Percentiles rank a stretch among this genome's conserved stretches.
These are phyloP conservation scores for Marasmarcha lunaedactyla DNA, from an alignment of 2,888 invertebrate genomes.

Conservation along the genomic window DNA sequence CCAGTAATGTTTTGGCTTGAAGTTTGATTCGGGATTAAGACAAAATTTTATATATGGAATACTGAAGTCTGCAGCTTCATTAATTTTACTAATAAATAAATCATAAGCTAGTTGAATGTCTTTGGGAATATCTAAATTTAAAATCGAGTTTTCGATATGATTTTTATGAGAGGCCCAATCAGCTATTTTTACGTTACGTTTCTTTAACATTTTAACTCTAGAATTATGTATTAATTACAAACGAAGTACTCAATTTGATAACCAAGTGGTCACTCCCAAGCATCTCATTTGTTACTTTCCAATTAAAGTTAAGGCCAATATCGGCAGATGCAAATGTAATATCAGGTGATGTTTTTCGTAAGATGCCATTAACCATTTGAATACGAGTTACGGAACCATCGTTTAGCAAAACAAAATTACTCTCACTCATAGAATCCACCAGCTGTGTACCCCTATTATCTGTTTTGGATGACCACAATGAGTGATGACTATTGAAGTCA, in stretches of 20 bases:
- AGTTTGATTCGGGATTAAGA: conserved; percentile 3
- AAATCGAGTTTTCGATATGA: no score
- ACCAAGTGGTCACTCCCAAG: background rate
- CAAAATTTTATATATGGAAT: conserved; percentile 8
- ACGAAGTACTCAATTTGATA: background rate
- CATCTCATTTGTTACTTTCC: background rate
- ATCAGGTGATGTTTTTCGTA: background rate
- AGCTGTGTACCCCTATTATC: background rate
- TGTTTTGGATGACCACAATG: background rate
- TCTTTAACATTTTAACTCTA: background rate
- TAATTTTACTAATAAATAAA: conserved; percentile 3
- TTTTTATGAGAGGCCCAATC: background rate
- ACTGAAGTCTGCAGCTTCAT: conserved; percentile 5
- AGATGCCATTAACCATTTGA: background rate
- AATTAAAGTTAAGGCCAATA: background rate
- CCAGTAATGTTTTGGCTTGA: conserved; percentile 11
- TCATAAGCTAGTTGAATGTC: conserved; percentile 6
- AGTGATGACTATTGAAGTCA: background rate
- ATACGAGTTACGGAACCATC: background rate
- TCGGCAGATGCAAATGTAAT: background rate
- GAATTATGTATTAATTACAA: no score
- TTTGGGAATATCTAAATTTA: no score
- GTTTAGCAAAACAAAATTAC: background rate
- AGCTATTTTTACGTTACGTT: background rate
- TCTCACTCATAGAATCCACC: background rate